Conservation (phyloP, 2,113 vertebrate genomes). For the Ia io region DNA sequence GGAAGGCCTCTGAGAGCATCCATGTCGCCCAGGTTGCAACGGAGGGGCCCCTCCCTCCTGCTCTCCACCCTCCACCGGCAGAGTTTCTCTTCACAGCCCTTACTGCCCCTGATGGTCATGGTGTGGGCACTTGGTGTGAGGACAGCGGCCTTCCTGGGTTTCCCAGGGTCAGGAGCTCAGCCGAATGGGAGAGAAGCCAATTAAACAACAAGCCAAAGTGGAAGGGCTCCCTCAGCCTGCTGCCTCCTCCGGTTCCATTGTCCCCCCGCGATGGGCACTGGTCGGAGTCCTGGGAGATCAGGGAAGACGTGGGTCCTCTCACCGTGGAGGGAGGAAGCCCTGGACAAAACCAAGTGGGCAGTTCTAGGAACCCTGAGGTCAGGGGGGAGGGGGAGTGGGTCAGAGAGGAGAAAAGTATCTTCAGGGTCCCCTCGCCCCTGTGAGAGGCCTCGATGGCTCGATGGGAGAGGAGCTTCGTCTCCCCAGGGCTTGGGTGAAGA, state of each 20-base stretch:
- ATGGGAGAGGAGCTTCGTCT: not conserved
- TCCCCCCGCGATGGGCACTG: fast-evolving
- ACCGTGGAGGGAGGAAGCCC: not conserved
- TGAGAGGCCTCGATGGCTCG: not conserved
- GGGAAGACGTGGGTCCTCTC: not conserved
- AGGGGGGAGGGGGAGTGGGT: not conserved
- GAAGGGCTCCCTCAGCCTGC: fast-evolving
- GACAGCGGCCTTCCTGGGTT: not conserved
- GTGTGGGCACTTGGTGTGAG: not conserved
- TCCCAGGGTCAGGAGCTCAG: not conserved
- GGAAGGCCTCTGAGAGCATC: not conserved
- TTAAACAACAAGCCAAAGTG: no score
- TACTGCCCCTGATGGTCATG: fast-evolving
- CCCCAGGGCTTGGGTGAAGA: not conserved
- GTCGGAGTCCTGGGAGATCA: not conserved
- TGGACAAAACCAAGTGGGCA: not conserved
- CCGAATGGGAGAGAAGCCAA: not conserved
- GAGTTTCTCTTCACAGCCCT: not conserved
- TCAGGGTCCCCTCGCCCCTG: not conserved
- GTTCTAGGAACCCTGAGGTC: not conserved
- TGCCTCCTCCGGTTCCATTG: fast-evolving
- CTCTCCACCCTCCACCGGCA: not conserved
- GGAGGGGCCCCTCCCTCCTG: not conserved
- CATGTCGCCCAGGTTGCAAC: no score
- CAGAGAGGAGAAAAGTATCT: not conserved